A percentile compares a stretch with the other conserved stretches of the same genome.
Conservation (phyloP, 2,113 vertebrate species). For the Centropristis striata region DNA sequence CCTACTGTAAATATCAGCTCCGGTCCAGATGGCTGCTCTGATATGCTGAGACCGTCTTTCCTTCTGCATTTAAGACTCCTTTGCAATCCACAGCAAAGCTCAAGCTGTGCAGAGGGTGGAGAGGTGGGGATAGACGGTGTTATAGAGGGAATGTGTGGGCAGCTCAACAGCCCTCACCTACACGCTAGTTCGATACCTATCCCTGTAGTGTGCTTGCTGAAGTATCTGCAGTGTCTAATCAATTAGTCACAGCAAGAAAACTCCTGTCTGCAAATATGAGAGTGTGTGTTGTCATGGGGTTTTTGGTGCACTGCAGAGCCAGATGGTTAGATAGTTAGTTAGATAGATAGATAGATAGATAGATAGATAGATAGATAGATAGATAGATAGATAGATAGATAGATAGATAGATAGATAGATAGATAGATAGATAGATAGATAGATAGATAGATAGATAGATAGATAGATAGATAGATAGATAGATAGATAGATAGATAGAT, state of each 20-base stretch:
- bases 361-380: too few species aligned
- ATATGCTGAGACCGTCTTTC: constrained; percentile 25
- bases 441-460: too few species aligned
- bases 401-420: too few species aligned
- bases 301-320: constrained; percentile 47
- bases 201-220: constrained; percentile 35
- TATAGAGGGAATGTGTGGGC: constrained; percentile 32
- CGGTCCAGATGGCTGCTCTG: constrained; percentile 32
- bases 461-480: too few species aligned
- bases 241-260: constrained; percentile 58
- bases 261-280: constrained; percentile 37
- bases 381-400: too few species aligned
- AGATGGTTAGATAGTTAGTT: constrained; percentile 35
- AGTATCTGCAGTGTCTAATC: constrained; percentile 57
- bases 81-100: constrained; percentile 32
- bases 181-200: constrained; percentile 40
- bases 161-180: constrained; percentile 37
- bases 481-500: too few species aligned
- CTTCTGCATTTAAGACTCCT: constrained; percentile 39
- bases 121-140: not conserved
- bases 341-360: too few species aligned
- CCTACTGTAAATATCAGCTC: not conserved
- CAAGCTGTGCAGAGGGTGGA: constrained; percentile 25
- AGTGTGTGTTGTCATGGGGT: not conserved
- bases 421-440: too few species aligned